These are phyloP conservation scores for Leucoraja erinaceus DNA, from an alignment of 2,113 vertebrate species.

Conservation along the genomic window DNA sequence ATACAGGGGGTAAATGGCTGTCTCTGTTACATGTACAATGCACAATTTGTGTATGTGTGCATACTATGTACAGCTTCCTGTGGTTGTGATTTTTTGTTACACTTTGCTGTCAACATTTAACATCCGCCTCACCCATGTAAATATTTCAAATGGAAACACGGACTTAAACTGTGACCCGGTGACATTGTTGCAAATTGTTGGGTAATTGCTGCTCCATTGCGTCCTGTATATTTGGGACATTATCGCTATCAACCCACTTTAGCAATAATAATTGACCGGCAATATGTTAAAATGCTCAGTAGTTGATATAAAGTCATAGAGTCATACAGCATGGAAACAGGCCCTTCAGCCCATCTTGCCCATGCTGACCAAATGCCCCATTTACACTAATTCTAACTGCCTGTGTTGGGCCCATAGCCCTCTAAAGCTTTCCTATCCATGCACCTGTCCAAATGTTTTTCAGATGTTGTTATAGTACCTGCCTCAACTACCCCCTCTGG, in stretches of 20 bases:
- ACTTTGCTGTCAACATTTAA: conserved; percentile 5
- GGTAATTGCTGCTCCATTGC: background rate
- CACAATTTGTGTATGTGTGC: background rate
- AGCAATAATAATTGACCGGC: background rate
- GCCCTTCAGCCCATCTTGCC: too few relatives aligned
- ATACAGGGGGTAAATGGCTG: background rate
- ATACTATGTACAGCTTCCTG: background rate
- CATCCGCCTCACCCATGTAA: background rate
- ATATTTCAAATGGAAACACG: background rate
- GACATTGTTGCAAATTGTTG: background rate
- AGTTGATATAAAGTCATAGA: background rate
- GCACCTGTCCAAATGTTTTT: too few relatives aligned
- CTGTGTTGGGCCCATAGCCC: too few relatives aligned
- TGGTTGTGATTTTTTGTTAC: background rate
- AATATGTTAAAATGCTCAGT: background rate
- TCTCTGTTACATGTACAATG: background rate
- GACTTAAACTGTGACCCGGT: background rate
- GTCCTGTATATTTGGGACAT: background rate
- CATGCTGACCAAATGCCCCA: too few relatives aligned
- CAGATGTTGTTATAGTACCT: too few relatives aligned
- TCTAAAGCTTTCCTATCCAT: too few relatives aligned
- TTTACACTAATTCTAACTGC: too few relatives aligned
- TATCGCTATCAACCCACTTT: background rate
- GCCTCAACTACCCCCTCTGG: too few relatives aligned
- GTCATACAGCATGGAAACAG: too few relatives aligned